Base-by-base conservation (phyloP, 2,113 vertebrate species). In the Sinocyclocheilus anshuiensis region DNA sequence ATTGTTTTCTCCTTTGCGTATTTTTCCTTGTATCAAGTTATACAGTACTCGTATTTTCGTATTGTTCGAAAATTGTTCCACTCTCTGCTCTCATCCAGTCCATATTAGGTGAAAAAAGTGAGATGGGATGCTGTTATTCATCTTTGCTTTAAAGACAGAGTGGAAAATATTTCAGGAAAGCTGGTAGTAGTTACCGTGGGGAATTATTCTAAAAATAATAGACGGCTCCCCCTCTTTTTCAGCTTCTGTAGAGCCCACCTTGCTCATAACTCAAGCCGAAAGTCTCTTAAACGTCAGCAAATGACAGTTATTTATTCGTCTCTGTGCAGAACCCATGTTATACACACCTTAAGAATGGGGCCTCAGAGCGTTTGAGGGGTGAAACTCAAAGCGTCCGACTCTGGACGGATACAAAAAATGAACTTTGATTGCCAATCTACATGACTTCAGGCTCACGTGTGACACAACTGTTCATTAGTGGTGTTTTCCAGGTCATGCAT, bases 101-200 rank as follows among this genome's bases (percentile, higher is more conserved):
- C 78, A 65, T 78, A 78, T 81, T 69, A 85, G 63, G 26, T 33
- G 81, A 86, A 86, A 86, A 86, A 81, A 84, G 74, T 74, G 83
- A 55, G 79, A 86, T 67, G 59, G 48, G 39, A 81, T 86, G 75
- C 75, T 29, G 39, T 81, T 72, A 86, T 88, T 86, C 45, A 88
- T 90, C 77, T 82, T 90, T 86, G 45, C 86, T 84, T 77, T 91
- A 84, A 89, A 88, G 83, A 76, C 67, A 67, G 81, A 89, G 86
- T 89, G 90, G 90, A 91, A 91, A 90, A 89, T 89, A 88, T 89
- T 89, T 90, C 84, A 84, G 87, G 80, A 86, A 88, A 89, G 88
- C 86, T 91, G 89, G 90, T 89, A 88, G 80, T 87, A 89, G 89
- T 90, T 91, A 89, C 82, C 65, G 81, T 85, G 76, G 83, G 84